Evolutionary conservation across 1,140 invertebrate genomes (phyloP), one percentile per base, ranked within the genome.

Genomic region (Muscidifurax raptorellus): DNA sequence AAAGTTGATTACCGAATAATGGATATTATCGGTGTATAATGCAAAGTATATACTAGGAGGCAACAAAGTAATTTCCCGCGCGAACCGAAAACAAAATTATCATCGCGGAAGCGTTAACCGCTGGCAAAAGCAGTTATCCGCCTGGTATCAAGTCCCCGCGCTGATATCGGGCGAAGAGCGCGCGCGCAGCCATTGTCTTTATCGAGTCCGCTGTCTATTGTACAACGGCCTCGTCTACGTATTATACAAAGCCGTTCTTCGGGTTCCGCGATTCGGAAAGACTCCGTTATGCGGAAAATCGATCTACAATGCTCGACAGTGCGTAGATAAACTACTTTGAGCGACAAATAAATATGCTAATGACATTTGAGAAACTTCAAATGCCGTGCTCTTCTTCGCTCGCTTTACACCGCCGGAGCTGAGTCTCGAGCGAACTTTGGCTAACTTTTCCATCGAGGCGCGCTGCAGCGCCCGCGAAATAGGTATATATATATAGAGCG

Each of bases 331-430:
- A 88, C 87, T 89, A 87, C 88, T 90, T 89, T 88, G 86, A 89
- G 86, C 86, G 90, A 91, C 90, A 92, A 92, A 91, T 92, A 92
- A 92, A 92, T 90, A 92, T 92, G 91, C 85, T 91, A 92, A 92
- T 90, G 87, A 86, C 83, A 89, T 90, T 90, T 88, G 85, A 84
- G 83, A 89, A 91, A 92, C 88, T 92, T 93, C 83, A 89, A 91
- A 90, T 90, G 86, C 88, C 88, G 88, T 87, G 90, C 90, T 89
- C 89, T 89, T n/a, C n/a, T 90, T 90, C 86, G 86, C 85, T 76
- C 36, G 27, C 88, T 90, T 91, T 90, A 87, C 87, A 85, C 88
- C 86, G 85, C 88, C 86, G 85, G 88, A 80, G 83, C 77, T 87
- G 88, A 88, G 87, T 59, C n/a, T n/a, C 52, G 87, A 90, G 88